Evolutionary conservation across 2,113 vertebrate genomes (phyloP).

Genomic region (Callocephalon fimbriatum): DNA sequence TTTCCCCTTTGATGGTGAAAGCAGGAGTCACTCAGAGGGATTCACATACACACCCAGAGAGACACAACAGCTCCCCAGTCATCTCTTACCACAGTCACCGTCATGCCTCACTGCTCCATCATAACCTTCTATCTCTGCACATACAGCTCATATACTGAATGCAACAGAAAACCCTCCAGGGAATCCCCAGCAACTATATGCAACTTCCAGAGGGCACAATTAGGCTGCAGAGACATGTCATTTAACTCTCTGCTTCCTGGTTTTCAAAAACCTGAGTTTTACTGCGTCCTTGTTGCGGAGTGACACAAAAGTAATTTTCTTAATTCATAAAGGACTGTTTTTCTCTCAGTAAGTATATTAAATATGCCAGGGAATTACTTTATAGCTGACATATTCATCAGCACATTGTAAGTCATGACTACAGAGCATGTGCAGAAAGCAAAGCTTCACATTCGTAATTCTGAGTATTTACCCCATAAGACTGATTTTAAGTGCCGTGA

Average conservation of each 20-base stretch:
- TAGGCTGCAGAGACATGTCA: background rate
- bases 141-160: background rate
- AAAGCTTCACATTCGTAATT: background rate
- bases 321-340: background rate
- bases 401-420: background rate
- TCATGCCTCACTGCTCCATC: background rate
- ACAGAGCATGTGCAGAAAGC: background rate
- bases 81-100: background rate
- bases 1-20: background rate
- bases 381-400: background rate
- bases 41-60: background rate
- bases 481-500: constrained; percentile 8
- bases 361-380: background rate
- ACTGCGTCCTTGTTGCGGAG: background rate
- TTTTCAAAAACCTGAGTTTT: background rate
- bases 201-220: constrained; percentile 2
- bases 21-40: background rate
- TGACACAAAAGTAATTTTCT: background rate
- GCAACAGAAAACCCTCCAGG: background rate
- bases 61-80: background rate
- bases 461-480: constrained; percentile 12
- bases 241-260: background rate
- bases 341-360: background rate
- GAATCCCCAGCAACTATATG: background rate
- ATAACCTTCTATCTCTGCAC: background rate